Evolutionary conservation across 35 echinoderm and acorn worm genomes (phyloP).

Genomic region (Ophiothrix spiculata): DNA sequence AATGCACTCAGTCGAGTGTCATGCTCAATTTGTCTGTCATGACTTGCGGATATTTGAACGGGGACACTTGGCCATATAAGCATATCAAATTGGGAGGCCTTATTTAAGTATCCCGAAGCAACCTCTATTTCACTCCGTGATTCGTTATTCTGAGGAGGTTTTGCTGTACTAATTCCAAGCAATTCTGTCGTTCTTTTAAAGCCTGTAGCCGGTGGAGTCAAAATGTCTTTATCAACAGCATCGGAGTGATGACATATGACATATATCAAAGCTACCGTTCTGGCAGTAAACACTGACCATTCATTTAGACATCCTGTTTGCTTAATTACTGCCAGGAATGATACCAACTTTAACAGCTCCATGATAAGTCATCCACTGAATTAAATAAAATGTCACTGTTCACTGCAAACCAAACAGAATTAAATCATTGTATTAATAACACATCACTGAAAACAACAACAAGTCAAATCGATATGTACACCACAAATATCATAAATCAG

Average conservation of each 20-base stretch:
- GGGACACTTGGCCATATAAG: slow-evolving; percentile 1
- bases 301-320: not conserved
- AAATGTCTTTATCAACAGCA: not conserved
- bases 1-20: not conserved
- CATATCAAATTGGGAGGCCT: not conserved
- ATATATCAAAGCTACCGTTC: not conserved
- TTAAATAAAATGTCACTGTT: too few relatives aligned
- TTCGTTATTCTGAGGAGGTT: not conserved
- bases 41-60: not conserved
- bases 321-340: not conserved
- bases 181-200: slow-evolving; percentile 4
- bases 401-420: too few relatives aligned
- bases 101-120: not conserved
- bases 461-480: too few relatives aligned
- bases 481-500: too few relatives aligned
- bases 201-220: not conserved
- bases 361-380: not conserved
- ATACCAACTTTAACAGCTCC: not conserved
- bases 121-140: not conserved
- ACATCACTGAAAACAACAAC: too few relatives aligned
- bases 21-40: not conserved
- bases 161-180: not conserved
- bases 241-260: not conserved
- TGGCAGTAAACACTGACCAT: not conserved
- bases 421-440: too few relatives aligned